Base-by-base conservation (phyloP, 92 coral and sea anemone species). In the Palythoa grandis region DNA sequence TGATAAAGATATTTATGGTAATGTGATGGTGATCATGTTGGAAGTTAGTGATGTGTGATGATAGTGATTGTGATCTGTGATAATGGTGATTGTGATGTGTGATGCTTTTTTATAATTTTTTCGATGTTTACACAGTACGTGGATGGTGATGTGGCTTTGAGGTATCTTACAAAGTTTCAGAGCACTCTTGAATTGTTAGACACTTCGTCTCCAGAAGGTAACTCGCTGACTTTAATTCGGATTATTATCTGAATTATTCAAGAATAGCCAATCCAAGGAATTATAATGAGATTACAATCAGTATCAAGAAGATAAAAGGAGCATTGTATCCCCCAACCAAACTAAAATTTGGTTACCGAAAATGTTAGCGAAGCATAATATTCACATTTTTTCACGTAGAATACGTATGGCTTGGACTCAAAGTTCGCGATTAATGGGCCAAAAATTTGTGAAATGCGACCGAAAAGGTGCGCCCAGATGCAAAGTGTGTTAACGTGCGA, bases 111-210 rank as follows among this genome's bases (percentile, higher is more conserved):
- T 11, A 11, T 69, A 67, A 67, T 67, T 37, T 23, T 73, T 82
- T 22, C 19, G 67, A 57, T 50, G 25, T 7, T 78, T 29, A 77
- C 88, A 13, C 74, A 96, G 98, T 90, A 85, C 13, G 88, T 96
- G 52, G 91, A 93, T n/a, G 98, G 94, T 50, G 78, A 60, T 65
- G 54, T 79, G 4, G 92, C 95, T 23, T 74, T 68, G 72, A 94
- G 89, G 82, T 86, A 83, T 61, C 83, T 96, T 80, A 89, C 83
- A 29, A 96, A 96, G 86, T 93, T 94, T 67, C 96, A 95, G 20
- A 87, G 87, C 77, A 83, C 86, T 8, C 92, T 96, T 87, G 89
- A 83, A 19, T 74, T 50, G 38, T 78, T 91, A 82, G 93, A 88
- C 40, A 79, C 76, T 11, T 47, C 89, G n/a, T 53, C 87, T 60